These are phyloP conservation scores for Dorcus parallelipipedus DNA, from an alignment of 2,888 invertebrate genomes.

Conservation along the genomic window DNA sequence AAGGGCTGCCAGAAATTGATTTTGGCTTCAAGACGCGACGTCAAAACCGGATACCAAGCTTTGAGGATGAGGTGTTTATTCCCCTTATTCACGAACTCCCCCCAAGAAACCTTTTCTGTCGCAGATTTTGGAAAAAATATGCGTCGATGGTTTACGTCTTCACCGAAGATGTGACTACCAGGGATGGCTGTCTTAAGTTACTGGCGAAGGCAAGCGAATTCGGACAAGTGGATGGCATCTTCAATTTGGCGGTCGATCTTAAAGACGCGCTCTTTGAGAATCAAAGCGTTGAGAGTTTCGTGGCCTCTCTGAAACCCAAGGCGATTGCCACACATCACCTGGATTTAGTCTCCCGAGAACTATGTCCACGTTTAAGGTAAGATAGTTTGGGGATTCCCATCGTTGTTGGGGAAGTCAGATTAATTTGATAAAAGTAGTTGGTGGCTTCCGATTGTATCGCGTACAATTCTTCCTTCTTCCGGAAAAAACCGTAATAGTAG, in stretches of 20 bases:
- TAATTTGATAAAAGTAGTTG: too few species aligned
- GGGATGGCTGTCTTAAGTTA: constrained; percentile 67
- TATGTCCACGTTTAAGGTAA: constrained; percentile 51
- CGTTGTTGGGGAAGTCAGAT: too few species aligned
- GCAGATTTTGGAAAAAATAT: constrained; percentile 61
- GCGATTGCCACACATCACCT: constrained; percentile 75
- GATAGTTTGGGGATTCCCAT: background rate
- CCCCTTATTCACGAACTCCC: background rate
- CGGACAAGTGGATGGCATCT: constrained; percentile 80
- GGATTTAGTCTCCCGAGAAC: constrained; percentile 62
- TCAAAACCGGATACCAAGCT: constrained; percentile 78
- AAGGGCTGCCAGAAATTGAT: constrained; percentile 77
- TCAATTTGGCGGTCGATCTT: constrained; percentile 83
- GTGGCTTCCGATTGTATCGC: too few species aligned
- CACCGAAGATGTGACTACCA: constrained; percentile 67
- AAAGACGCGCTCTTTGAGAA: constrained; percentile 75
- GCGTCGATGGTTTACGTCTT: constrained; percentile 67
- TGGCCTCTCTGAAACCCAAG: constrained; percentile 71
- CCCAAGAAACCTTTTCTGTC: background rate
- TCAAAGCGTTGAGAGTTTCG: constrained; percentile 67
- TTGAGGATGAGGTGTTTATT: constrained; percentile 60
- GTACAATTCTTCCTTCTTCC: too few species aligned
- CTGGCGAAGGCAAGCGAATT: constrained; percentile 60
- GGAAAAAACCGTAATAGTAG: too few species aligned
- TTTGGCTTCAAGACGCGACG: constrained; percentile 75